Evolutionary conservation across 2,888 invertebrate genomes (phyloP), one percentile per base, ranked within the genome.

Genomic region (Strigamia transsilvanica): DNA sequence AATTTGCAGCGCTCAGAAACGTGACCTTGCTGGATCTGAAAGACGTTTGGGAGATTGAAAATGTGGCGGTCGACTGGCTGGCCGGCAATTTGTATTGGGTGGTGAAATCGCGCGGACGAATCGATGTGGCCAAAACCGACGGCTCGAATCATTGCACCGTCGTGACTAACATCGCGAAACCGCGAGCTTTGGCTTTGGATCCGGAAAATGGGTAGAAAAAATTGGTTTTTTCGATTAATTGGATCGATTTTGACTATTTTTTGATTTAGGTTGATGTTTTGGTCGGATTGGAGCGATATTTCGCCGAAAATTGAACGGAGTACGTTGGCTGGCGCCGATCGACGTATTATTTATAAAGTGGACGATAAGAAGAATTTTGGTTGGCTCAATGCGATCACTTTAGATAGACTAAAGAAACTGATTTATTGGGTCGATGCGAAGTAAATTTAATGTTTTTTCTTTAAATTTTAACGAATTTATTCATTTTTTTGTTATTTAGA

Each of bases 341-440:
- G 41, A 6, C 13, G n/a, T 2, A 18, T 21, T 2, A 21, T 80
- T 9, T 18, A 18, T 15, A n/a, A 38, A 10, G 41, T 80, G 15
- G 42, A 80, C 2, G 23, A 41, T 18, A 42, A 13, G 10, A 41
- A 18, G 21, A 41, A 18, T 10, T 38, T 6, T 6, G 80, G 80
- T 18, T 80, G 80, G 80, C 18, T 80, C n/a, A 80, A 80, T 80
- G 80, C 80, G 38, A 80, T 80, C 10, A 21, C 80, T 42, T 9
- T 80, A 2, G 80, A 80, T 21, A 4, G 41, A n/a, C 21, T n/a
- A 12, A 27, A 42, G 10, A 41, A 80, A 42, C 15, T 18, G 5
- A 21, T 80, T n/a, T 80, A 80, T 21, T 80, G 80, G 80, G 46
- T 80, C 18, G 80, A 80, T 80, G 80, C 80, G 0, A 80, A 46